Conservation (phyloP, 2,888 invertebrate genomes). For the Hyppa rectilinea region DNA sequence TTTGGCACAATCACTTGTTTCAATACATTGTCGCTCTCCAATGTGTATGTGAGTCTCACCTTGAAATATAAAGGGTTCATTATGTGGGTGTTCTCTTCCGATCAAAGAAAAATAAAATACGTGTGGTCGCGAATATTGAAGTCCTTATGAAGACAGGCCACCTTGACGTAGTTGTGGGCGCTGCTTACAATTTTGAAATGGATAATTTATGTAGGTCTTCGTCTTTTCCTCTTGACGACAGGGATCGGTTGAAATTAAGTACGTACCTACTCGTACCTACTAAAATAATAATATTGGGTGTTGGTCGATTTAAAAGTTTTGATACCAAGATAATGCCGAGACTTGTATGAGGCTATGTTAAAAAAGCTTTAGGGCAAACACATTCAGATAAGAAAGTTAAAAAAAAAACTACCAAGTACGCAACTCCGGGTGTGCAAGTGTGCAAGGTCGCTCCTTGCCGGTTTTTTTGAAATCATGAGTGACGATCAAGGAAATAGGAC, state of each 20-base stretch:
- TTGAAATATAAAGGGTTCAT: conserved; percentile 53
- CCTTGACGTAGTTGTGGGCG: background rate
- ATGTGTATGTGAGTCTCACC: conserved; percentile 76
- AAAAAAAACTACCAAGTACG: too few relatives aligned
- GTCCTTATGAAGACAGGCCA: background rate
- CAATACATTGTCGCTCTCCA: conserved; percentile 79
- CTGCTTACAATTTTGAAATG: background rate
- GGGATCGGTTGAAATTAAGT: background rate
- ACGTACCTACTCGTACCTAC: too few relatives aligned
- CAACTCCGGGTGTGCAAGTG: too few relatives aligned
- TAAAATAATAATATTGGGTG: background rate
- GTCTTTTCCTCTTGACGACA: background rate
- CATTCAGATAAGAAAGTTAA: too few relatives aligned
- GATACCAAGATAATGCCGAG: too few relatives aligned
- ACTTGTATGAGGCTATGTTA: too few relatives aligned
- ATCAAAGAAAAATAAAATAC: background rate
- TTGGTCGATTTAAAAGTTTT: background rate
- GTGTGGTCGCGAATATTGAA: background rate
- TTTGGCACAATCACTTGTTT: conserved; percentile 76
- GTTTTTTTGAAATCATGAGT: too few relatives aligned
- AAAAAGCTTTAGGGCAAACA: too few relatives aligned
- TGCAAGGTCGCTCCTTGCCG: too few relatives aligned
- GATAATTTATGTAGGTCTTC: background rate
- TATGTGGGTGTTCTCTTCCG: background rate
- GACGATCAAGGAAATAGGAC: too few relatives aligned